phyloP scores from a whole-genome alignment of 2,113 vertebrate genomes.

The Hippocampus abdominalis region DNA sequence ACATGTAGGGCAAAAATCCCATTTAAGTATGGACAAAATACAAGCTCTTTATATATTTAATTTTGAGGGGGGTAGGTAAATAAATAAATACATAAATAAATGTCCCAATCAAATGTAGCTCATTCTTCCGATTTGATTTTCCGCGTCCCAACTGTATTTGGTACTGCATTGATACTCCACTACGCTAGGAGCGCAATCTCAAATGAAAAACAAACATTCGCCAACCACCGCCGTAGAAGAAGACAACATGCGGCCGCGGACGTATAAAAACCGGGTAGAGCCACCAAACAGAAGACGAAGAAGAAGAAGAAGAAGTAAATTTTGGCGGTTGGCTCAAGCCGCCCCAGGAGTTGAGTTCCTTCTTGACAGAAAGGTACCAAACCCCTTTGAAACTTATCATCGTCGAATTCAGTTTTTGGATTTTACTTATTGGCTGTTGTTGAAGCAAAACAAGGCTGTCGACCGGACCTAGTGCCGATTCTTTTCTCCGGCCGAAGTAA shows the following conservation, averaged over 20 bases:
- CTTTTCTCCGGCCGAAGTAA: background rate
- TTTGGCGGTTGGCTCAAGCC: too few species aligned
- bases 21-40: too few species aligned
- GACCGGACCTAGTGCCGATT: background rate
- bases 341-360: background rate
- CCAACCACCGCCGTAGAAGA: background rate
- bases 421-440: background rate
- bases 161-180: background rate
- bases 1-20: too few species aligned
- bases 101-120: too few species aligned
- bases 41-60: too few species aligned
- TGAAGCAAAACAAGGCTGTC: background rate
- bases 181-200: background rate
- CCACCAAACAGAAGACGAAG: too few species aligned
- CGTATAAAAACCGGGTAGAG: too few species aligned
- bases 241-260: slow-evolving; percentile 33
- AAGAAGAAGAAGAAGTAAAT: too few species aligned
- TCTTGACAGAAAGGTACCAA: background rate
- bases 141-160: too few species aligned
- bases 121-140: too few species aligned
- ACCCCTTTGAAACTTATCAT: background rate
- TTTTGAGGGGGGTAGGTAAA: too few species aligned
- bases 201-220: slow-evolving; percentile 26
- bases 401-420: background rate
- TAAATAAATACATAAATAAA: too few species aligned